Evolutionary conservation across 2,888 invertebrate genomes (phyloP).

Genomic region (Philhelius pedissequus): DNA sequence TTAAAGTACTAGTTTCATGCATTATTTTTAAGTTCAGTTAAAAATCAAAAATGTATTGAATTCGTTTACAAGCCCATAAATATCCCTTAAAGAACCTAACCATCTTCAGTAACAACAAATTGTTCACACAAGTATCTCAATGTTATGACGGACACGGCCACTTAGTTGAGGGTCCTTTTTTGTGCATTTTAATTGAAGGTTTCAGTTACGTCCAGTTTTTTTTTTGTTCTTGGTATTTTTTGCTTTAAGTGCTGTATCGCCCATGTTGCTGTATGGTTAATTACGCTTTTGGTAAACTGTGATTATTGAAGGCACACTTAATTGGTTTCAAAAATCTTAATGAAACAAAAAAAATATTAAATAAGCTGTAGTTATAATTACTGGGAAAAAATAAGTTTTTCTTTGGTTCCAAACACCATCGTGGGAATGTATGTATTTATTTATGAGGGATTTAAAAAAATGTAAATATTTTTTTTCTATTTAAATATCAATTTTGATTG

Average conservation of each 20-base stretch:
- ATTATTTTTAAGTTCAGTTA: no score
- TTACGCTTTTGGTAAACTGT: slow-evolving; percentile 26
- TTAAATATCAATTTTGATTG: not conserved
- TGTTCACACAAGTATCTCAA: slow-evolving; percentile 46
- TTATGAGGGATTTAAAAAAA: no score
- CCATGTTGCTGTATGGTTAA: slow-evolving; percentile 45
- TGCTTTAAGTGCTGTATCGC: not conserved
- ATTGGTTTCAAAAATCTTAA: slow-evolving; percentile 16
- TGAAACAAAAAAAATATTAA: not conserved
- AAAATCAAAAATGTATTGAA: no score
- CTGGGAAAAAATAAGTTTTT: not conserved
- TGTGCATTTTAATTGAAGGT: slow-evolving; percentile 3
- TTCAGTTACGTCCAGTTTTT: slow-evolving; percentile 42
- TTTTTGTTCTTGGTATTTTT: slow-evolving; percentile 2
- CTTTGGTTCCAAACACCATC: not conserved
- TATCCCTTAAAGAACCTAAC: not conserved
- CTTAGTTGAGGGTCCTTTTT: slow-evolving; percentile 33
- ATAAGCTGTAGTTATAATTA: not conserved
- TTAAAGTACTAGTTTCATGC: no score
- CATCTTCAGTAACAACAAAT: not conserved
- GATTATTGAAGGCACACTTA: slow-evolving; percentile 12
- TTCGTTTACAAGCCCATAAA: not conserved
- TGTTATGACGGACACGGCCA: not conserved
- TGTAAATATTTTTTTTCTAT: not conserved
- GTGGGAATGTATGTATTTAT: not conserved